Conservation (phyloP, 2,113 vertebrate species). For the Bubo scandiacus region DNA sequence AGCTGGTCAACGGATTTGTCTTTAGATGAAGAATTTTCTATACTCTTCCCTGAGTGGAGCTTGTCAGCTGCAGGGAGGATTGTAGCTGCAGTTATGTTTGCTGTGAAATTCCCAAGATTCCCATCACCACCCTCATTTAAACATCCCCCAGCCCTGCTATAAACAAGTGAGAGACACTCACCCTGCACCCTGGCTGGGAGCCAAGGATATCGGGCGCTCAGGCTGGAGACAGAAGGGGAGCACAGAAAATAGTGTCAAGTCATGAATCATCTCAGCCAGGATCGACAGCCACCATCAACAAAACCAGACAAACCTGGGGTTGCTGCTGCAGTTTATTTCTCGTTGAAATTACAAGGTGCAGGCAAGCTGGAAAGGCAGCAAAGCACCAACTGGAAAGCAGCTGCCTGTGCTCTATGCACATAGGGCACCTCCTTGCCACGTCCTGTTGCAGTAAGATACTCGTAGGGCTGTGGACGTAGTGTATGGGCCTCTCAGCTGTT, state of each 20-base stretch:
- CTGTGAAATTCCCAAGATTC: slow-evolving; percentile 50
- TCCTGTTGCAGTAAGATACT: background rate
- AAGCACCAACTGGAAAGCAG: background rate
- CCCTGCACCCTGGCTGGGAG: background rate
- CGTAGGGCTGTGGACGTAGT: background rate
- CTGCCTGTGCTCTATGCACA: background rate
- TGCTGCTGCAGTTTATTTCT: background rate
- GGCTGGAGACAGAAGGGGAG: background rate
- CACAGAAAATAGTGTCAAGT: slow-evolving; percentile 8
- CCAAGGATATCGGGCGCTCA: background rate
- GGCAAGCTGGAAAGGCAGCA: background rate
- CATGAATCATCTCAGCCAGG: background rate
- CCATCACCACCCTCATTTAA: background rate
- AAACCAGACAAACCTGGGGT: background rate
- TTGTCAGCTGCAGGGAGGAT: background rate
- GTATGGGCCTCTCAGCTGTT: background rate
- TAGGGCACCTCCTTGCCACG: background rate
- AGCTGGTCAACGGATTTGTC: background rate
- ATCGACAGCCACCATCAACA: background rate
- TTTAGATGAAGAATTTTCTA: background rate
- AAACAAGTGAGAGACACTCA: slow-evolving; percentile 47
- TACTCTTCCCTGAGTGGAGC: background rate
- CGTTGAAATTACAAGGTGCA: background rate
- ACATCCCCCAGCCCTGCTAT: slow-evolving; percentile 6
- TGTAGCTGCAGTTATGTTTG: background rate